These are phyloP conservation scores for Mustelus asterias DNA, from an alignment of 2,113 vertebrate species.

Conservation along the genomic window DNA sequence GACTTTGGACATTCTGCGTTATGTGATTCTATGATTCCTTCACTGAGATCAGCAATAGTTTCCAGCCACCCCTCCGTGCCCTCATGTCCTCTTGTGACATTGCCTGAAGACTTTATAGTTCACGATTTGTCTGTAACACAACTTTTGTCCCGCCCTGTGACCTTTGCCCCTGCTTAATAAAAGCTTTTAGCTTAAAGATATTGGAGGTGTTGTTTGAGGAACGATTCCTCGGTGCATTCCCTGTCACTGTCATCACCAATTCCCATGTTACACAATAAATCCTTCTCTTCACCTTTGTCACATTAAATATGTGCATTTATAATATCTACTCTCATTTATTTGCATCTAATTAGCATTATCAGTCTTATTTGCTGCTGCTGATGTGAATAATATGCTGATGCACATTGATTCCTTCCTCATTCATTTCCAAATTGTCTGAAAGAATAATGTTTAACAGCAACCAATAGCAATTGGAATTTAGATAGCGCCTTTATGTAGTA, in stretches of 20 bases:
- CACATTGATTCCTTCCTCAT: not conserved
- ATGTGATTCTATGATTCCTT: too few relatives aligned
- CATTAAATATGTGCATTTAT: not conserved
- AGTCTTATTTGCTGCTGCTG: not conserved
- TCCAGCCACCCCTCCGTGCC: not conserved
- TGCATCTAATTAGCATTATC: slow-evolving; percentile 25
- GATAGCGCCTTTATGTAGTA: not conserved
- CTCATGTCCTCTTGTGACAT: not conserved
- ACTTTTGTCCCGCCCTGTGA: not conserved
- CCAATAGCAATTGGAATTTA: not conserved
- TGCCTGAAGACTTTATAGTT: not conserved
- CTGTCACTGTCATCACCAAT: not conserved
- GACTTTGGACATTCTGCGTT: too few relatives aligned
- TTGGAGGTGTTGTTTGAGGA: not conserved
- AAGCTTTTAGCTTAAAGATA: not conserved
- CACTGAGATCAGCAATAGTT: not conserved
- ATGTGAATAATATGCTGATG: not conserved
- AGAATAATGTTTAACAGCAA: not conserved
- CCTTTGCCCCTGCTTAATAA: not conserved
- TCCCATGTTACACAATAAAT: not conserved
- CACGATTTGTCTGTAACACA: not conserved
- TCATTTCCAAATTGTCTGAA: not conserved
- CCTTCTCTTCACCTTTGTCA: not conserved
- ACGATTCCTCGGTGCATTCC: not conserved
- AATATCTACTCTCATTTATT: not conserved